phyloP scores from a whole-genome alignment of 2,113 vertebrate species.

The Todiramphus chloris region DNA sequence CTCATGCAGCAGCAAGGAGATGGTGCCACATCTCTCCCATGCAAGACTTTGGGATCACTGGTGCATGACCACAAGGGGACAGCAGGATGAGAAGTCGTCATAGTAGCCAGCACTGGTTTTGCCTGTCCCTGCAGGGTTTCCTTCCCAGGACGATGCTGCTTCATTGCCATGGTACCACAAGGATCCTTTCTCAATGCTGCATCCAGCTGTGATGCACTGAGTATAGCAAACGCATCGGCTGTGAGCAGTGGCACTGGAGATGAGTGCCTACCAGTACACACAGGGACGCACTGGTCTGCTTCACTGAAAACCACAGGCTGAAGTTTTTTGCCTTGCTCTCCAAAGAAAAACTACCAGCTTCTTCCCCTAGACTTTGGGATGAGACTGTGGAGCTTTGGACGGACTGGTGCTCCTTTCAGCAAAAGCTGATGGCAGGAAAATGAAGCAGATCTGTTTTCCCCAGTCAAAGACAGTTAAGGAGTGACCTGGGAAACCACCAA shows the following conservation, averaged over 20 bases:
- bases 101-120: background rate
- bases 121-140: background rate
- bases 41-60: background rate
- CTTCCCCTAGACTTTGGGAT: background rate
- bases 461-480: background rate
- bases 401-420: background rate
- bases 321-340: background rate
- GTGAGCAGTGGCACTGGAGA: rapidly evolving
- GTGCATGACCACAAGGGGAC: background rate
- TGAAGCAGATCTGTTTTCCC: background rate
- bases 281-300: rapidly evolving
- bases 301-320: background rate
- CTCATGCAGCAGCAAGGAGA: rapidly evolving
- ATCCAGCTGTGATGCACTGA: rapidly evolving
- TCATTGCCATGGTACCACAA: rapidly evolving
- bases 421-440: background rate
- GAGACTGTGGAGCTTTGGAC: background rate
- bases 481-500: background rate
- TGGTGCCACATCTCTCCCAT: rapidly evolving
- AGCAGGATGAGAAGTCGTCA: background rate
- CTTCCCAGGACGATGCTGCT: background rate
- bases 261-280: background rate
- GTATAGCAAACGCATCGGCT: rapidly evolving
- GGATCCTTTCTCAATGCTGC: background rate
- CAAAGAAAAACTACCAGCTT: background rate